These are phyloP conservation scores for Synergus itoensis DNA, from an alignment of 2,888 invertebrate species.

Conservation along the genomic window DNA sequence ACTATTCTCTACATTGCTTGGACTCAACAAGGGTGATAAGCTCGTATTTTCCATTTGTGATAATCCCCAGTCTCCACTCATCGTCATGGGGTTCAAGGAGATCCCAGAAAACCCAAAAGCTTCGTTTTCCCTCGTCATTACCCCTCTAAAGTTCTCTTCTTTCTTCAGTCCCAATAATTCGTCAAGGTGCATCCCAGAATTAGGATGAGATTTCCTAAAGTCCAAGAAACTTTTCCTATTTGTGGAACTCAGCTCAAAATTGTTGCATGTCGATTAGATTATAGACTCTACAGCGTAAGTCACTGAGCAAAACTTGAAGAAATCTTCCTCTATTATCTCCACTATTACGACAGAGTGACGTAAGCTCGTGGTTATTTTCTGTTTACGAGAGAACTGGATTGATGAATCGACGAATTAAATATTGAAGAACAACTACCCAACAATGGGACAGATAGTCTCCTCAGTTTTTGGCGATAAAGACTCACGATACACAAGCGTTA, in stretches of 20 bases:
- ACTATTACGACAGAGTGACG: slow-evolving; percentile 28
- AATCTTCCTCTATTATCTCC: slow-evolving; percentile 18
- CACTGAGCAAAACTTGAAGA: neutral
- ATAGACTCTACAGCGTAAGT: neutral
- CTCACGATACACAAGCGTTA: neutral
- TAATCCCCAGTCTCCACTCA: slow-evolving; percentile 59
- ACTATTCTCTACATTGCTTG: slow-evolving; percentile 56
- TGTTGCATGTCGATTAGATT: neutral
- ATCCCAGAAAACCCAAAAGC: slow-evolving; percentile 54
- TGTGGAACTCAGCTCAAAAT: neutral
- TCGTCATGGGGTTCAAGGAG: neutral
- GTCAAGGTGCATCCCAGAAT: slow-evolving; percentile 53
- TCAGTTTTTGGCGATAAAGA: neutral
- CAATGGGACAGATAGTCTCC: too few species aligned
- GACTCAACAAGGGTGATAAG: slow-evolving; percentile 55
- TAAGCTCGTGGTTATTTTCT: slow-evolving; percentile 1
- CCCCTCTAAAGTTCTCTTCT: slow-evolving; percentile 40
- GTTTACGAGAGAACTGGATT: neutral
- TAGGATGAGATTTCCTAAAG: neutral
- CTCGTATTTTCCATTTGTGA: slow-evolving; percentile 57
- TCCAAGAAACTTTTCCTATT: too few species aligned
- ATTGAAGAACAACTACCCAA: neutral
- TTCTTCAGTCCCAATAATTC: slow-evolving; percentile 47
- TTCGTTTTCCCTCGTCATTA: slow-evolving; percentile 45
- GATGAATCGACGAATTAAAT: neutral